A percentile compares a stretch with the other conserved stretches of the same genome.
Evolutionary conservation across 1,140 invertebrate species (phyloP).

Genomic region (Tenebrio molitor): DNA sequence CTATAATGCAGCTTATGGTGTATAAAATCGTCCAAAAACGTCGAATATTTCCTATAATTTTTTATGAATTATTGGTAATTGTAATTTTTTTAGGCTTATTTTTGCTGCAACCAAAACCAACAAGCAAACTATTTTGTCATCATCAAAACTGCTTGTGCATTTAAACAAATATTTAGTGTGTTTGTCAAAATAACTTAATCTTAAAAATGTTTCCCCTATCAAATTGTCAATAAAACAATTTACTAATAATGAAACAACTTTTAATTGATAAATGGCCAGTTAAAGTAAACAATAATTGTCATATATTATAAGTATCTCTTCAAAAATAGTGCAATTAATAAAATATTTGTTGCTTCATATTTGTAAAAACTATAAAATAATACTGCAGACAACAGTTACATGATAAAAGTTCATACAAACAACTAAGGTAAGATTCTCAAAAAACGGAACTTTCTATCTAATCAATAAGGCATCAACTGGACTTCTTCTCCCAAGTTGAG

Average conservation of each 20-base stretch:
- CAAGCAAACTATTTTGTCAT: background rate
- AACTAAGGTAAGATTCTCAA: constrained; percentile 4
- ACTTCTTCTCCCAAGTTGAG: background rate
- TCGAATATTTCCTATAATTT: background rate
- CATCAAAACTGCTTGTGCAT: background rate
- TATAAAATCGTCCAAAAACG: constrained; percentile 10
- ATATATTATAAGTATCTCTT: too few species aligned
- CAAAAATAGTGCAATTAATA: too few species aligned
- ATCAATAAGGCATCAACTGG: constrained; percentile 1
- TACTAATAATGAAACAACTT: constrained; percentile 14
- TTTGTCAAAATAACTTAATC: too few species aligned
- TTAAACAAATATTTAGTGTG: constrained; percentile 2
- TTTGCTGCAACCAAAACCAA: background rate
- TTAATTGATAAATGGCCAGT: constrained; percentile 17
- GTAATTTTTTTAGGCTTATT: background rate
- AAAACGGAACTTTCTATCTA: background rate
- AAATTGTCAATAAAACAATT: constrained; percentile 8
- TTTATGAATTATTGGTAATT: background rate
- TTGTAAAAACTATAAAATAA: background rate
- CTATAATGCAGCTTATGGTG: constrained; percentile 6
- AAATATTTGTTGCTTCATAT: background rate
- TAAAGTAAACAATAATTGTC: too few species aligned
- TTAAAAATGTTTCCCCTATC: too few species aligned
- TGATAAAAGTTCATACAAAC: background rate
- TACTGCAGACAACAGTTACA: constrained; percentile 4